Conservation (phyloP, 2,797 vertebrate genomes). For the Austrolebias charrua region DNA sequence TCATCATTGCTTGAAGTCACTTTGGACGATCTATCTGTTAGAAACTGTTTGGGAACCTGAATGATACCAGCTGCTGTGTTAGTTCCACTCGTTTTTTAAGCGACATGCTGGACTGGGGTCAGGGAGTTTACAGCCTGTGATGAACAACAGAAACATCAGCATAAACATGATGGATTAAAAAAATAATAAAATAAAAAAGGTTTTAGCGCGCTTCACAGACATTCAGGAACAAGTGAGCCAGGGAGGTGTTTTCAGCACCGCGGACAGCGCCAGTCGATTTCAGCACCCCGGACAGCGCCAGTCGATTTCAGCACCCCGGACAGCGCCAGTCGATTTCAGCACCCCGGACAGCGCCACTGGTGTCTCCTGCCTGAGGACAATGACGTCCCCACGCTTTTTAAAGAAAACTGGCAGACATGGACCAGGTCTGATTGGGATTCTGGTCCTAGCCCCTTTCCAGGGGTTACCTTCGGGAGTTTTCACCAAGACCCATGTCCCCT, state of each 20-base stretch:
- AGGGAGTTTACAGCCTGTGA: conserved; percentile 15
- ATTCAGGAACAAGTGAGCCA: conserved; percentile 1
- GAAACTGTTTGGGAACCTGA: not conserved
- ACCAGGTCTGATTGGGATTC: conserved; percentile 54
- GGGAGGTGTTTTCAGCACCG: conserved; percentile 36
- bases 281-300: too few species aligned
- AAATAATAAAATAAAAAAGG: too few species aligned
- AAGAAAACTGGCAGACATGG: conserved; percentile 12
- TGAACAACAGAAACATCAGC: not conserved
- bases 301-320: conserved; percentile 73
- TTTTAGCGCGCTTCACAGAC: too few species aligned
- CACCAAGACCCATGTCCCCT: conserved; percentile 29
- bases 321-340: conserved; percentile 51
- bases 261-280: too few species aligned
- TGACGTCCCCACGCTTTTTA: not conserved
- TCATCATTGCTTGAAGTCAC: not conserved
- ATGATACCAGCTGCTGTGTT: conserved; percentile 24
- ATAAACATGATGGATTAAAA: too few species aligned
- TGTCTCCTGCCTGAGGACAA: not conserved
- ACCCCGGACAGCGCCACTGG: conserved; percentile 69
- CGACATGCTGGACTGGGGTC: conserved; percentile 16
- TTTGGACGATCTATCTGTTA: not conserved
- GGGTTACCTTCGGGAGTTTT: conserved; percentile 65
- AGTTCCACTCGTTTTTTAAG: conserved; percentile 26
- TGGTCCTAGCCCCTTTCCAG: conserved; percentile 36